Evolutionary conservation across 2,113 vertebrate species (phyloP).

Genomic region (Cygnus buccinator): DNA sequence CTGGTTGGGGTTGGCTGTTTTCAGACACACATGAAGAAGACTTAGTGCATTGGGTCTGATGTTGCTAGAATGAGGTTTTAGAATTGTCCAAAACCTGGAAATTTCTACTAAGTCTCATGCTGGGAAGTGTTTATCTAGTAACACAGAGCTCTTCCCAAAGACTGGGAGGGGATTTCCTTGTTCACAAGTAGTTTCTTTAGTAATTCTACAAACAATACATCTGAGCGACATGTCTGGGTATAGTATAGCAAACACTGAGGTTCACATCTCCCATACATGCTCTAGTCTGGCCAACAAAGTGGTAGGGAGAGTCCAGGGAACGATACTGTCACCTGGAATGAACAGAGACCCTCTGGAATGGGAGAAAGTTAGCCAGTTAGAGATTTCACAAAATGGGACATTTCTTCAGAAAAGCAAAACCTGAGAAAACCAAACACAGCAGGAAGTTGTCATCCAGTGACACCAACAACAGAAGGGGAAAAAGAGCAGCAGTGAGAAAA

Average conservation of each 20-base stretch:
- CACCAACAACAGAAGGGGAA: background rate
- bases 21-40: background rate
- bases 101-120: background rate
- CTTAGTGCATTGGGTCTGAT: background rate
- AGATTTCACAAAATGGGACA: background rate
- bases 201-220: background rate
- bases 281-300: background rate
- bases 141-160: background rate
- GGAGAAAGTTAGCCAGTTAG: background rate
- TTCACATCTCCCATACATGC: background rate
- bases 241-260: background rate
- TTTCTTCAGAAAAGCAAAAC: background rate
- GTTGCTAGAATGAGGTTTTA: background rate
- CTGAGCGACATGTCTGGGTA: background rate
- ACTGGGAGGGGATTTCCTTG: constrained; percentile 12
- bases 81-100: background rate
- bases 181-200: background rate
- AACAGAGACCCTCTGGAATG: background rate
- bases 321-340: background rate
- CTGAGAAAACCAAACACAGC: background rate
- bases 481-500: background rate
- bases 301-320: background rate
- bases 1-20: background rate
- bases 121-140: background rate
- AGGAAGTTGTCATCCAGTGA: background rate